phyloP scores from a whole-genome alignment of 2,113 vertebrate genomes.

The Turnix velox region DNA sequence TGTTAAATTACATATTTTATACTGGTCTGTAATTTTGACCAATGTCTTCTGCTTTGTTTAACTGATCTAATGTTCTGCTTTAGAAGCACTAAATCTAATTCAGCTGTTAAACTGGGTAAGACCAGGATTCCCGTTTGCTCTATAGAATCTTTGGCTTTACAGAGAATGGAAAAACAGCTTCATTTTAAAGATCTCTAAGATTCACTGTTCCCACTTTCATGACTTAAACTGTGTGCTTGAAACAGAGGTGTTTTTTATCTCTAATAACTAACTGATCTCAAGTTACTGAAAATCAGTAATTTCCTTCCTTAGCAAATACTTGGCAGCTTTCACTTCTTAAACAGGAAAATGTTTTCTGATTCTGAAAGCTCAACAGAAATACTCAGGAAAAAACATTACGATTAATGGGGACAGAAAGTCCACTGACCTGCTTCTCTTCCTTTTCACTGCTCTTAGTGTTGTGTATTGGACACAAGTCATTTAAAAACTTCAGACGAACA shows the following conservation, averaged over 20 bases:
- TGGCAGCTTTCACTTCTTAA: conserved; percentile 61
- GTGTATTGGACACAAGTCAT: neutral
- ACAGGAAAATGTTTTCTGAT: conserved; percentile 48
- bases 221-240: neutral
- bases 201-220: neutral
- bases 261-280: conserved; percentile 8
- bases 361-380: conserved; percentile 44
- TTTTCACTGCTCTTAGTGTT: conserved; percentile 10
- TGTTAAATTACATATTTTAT: conserved; percentile 6
- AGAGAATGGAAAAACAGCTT: neutral
- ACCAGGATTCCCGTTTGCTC: neutral
- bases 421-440: conserved; percentile 4
- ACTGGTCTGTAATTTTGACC: conserved; percentile 48
- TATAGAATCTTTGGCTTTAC: neutral
- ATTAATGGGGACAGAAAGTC: conserved; percentile 11
- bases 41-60: conserved; percentile 50
- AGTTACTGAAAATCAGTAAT: conserved; percentile 44
- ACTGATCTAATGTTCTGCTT: conserved; percentile 52
- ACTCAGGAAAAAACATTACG: conserved; percentile 21
- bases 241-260: neutral
- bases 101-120: neutral
- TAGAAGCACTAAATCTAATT: conserved; percentile 14
- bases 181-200: neutral
- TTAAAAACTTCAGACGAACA: conserved; percentile 6
- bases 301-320: conserved; percentile 52